Conservation (phyloP, 2,797 vertebrate genomes). For the Mus minutoides region DNA sequence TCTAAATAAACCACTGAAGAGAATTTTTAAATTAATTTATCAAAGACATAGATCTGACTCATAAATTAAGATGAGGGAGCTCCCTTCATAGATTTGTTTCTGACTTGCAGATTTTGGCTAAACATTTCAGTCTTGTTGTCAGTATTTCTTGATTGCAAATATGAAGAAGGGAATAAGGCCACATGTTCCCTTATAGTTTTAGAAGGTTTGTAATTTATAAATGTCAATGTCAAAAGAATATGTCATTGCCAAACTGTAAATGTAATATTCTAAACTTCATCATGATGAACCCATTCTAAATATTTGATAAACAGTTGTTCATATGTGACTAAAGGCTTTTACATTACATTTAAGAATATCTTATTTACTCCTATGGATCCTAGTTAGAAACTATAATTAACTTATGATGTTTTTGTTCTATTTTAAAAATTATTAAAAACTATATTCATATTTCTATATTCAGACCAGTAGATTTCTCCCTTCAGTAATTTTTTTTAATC, state of each 20-base stretch:
- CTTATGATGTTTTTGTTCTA: slow-evolving; percentile 18
- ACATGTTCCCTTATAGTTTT: background rate
- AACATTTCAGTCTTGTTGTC: slow-evolving; percentile 38
- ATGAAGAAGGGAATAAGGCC: background rate
- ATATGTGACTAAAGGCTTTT: slow-evolving; percentile 42
- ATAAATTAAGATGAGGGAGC: slow-evolving; percentile 31
- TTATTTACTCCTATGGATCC: slow-evolving; percentile 4
- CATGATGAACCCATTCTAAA: background rate
- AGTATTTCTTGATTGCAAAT: background rate
- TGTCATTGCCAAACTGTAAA: background rate
- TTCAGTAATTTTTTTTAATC: background rate
- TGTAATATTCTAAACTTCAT: slow-evolving; percentile 39
- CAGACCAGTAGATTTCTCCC: background rate
- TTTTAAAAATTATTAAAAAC: slow-evolving; percentile 40
- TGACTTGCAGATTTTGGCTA: slow-evolving; percentile 24
- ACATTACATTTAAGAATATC: slow-evolving; percentile 19
- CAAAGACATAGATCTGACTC: background rate
- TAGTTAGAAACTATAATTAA: slow-evolving; percentile 32
- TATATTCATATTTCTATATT: slow-evolving; percentile 32
- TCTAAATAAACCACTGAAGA: background rate
- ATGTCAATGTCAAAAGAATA: slow-evolving; percentile 6
- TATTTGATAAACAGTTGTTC: slow-evolving; percentile 20
- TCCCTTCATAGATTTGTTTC: background rate
- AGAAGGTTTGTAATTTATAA: background rate
- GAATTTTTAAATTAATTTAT: slow-evolving; percentile 37